A percentile compares a stretch with the other conserved stretches of the same genome.
Evolutionary conservation across 2,888 invertebrate genomes (phyloP).

Genomic region (Gastrophysa polygoni): DNA sequence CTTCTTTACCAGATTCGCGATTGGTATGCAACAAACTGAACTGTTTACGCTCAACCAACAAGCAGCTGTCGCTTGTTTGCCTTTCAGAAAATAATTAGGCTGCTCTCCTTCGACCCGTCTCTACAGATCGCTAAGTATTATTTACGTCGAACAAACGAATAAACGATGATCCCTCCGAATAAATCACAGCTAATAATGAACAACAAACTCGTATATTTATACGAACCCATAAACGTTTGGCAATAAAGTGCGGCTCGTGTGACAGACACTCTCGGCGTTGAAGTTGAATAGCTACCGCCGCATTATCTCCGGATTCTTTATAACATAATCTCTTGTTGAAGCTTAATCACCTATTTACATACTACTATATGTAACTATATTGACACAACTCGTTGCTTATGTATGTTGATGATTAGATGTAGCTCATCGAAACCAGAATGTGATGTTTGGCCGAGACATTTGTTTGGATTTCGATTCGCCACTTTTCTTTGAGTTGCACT

Average conservation of each 20-base stretch:
- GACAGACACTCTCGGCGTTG: conserved; percentile 25
- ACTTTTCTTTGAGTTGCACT: too few relatives aligned
- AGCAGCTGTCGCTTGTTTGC: neutral
- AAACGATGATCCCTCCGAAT: conserved; percentile 26
- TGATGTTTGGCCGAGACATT: too few relatives aligned
- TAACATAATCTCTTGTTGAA: conserved; percentile 34
- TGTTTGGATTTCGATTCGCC: too few relatives aligned
- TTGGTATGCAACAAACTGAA: too few relatives aligned
- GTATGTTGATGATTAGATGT: too few relatives aligned
- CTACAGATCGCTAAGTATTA: conserved; percentile 24
- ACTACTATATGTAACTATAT: too few relatives aligned
- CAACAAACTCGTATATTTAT: conserved; percentile 50
- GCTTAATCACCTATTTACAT: conserved; percentile 41
- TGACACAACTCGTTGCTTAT: too few relatives aligned
- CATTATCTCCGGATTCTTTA: conserved; percentile 20
- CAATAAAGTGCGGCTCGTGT: conserved; percentile 41
- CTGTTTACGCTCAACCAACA: neutral
- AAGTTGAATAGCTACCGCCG: conserved; percentile 32
- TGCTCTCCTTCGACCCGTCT: conserved; percentile 8
- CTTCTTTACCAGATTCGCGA: too few relatives aligned
- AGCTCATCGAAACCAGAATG: too few relatives aligned
- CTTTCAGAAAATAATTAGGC: neutral
- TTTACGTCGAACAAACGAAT: conserved; percentile 31
- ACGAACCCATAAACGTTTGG: conserved; percentile 48
- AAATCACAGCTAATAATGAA: conserved; percentile 49